Evolutionary conservation across 2,113 vertebrate genomes (phyloP), one percentile per base, ranked within the genome.

Genomic region (Agelaius phoeniceus): DNA sequence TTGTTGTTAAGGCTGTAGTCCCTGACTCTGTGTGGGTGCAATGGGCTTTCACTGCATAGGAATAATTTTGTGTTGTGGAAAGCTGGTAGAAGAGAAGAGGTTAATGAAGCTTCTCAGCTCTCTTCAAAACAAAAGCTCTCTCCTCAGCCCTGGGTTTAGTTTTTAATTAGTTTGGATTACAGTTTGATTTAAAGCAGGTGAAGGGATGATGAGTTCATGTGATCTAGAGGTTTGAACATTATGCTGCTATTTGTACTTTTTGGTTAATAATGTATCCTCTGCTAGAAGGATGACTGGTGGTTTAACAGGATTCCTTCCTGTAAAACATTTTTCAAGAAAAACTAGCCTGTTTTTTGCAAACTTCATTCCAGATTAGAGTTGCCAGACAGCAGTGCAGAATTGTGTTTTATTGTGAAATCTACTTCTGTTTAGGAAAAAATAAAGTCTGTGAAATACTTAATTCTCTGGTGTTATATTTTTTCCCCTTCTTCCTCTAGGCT

Each of bases 81-180:
- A 92, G 75, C 30, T 76, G 77, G 69, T 75, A 72, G 92, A 94
- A 93, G 69, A 91, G 96, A 95, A 94, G 73, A 95, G 93, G 91
- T 96, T 97, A 96, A 97, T 49, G 20, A 94, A 89, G 85, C 87
- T 95, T 72, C 89, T 95, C 59, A 43, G n/a, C 51, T 94, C 66
- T 66, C 62, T 66, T 78, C 46, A 76, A 92, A 93, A 93, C 91
- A 96, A 90, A 96, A 97, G 90, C 84, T 89, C 84, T 91, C 59
- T 73, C 95, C 81, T 96, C 90, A 94, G 91, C 78, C 66, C 68
- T 93, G 89, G 92, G 84, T 95, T 96, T 97, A 96, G 92, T 88
- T 96, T 95, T 97, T 97, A 98, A 97, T 98, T 97, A 97, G 92
- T 95, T 97, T 93, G 95, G 96, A 91, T 97, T 97, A 97, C 9